A percentile compares a stretch with the other conserved stretches of the same genome.
These are phyloP conservation scores for Cotesia chilonis DNA, from an alignment of 1,140 invertebrate species.

Conservation along the genomic window DNA sequence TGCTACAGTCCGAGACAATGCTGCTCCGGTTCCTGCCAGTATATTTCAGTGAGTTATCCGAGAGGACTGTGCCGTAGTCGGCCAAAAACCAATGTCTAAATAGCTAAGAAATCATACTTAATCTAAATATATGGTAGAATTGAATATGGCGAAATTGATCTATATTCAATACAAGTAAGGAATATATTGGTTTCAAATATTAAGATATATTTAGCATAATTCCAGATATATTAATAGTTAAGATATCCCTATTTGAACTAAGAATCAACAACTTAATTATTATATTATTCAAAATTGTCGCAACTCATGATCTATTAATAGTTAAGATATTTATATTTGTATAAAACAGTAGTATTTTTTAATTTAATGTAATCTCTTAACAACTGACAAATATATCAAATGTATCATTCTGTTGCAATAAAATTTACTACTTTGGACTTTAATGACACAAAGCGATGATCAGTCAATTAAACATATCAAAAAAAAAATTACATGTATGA, in stretches of 20 bases:
- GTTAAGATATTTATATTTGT: constrained; percentile 9
- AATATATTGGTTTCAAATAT: constrained; percentile 7
- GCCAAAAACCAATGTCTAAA: not conserved
- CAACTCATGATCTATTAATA: constrained; percentile 6
- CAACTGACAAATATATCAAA: no score
- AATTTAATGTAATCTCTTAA: not conserved
- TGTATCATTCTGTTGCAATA: no score
- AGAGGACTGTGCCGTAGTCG: no score
- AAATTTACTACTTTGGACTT: no score
- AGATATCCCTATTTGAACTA: constrained; percentile 1
- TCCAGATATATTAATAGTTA: constrained; percentile 6
- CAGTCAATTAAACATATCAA: no score
- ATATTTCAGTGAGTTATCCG: no score
- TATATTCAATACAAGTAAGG: constrained; percentile 8
- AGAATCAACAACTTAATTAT: constrained; percentile 3
- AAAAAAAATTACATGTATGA: no score
- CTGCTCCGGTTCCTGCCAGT: no score
- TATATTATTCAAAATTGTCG: not conserved
- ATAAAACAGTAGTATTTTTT: constrained; percentile 1
- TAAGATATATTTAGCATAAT: constrained; percentile 2
- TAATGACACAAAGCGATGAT: no score
- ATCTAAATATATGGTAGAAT: constrained; percentile 9
- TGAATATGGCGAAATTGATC: not conserved
- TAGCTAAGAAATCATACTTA: not conserved
- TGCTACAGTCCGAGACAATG: no score